Base-by-base conservation (phyloP, 2,113 vertebrate species). In the Psephotus haematonotus region DNA sequence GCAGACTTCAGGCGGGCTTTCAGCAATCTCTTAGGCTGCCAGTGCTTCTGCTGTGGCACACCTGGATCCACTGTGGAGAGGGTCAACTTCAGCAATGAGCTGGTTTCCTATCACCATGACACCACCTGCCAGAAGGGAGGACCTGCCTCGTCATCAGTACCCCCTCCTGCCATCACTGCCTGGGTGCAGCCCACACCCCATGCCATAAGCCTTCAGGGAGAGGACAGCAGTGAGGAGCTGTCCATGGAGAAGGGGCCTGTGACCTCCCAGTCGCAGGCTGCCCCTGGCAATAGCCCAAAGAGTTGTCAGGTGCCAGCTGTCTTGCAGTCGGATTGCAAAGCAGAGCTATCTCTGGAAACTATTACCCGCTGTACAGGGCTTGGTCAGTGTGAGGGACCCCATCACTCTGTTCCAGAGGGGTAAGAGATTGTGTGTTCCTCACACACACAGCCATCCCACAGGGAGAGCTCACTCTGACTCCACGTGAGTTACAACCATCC, bases 1-100 rank as follows among this genome's bases (percentile, higher is more conserved):
- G 91, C 98, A 2, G 98, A 99, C 72, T 99, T 98, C 88, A 94
- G 98, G 52, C 97, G 97, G 92, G 98, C 98, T 29, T 99, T 99
- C 92, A 95, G 97, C 79, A 98, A 93, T 50, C 97, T 98, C 53
- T 96, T 99, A 92, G 98, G 98, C 75, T 98, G 98, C 69, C 81
- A 27, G 47, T 71, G 88, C 17, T 95, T 88, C 81, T 98, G 98
- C 93, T 97, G 98, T 53, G 85, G 85, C 46, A 92, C 97, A 53
- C 64, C 33, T 20, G 59, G 24, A 67, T 94, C 91, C 22, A 19
- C 97, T 9, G 98, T 98, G 74, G 98, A 98, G 91, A 96, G 95
- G 46, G 97, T 98, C 79, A 98, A 97, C 90, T 98, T 98, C 90
- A 98, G 98, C 91, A 98, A 98, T 24, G 98, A 99, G 93, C 88